These are phyloP conservation scores for Stichopus horrens DNA, from an alignment of 53 echinoderm and acorn worm species.

Conservation along the genomic window DNA sequence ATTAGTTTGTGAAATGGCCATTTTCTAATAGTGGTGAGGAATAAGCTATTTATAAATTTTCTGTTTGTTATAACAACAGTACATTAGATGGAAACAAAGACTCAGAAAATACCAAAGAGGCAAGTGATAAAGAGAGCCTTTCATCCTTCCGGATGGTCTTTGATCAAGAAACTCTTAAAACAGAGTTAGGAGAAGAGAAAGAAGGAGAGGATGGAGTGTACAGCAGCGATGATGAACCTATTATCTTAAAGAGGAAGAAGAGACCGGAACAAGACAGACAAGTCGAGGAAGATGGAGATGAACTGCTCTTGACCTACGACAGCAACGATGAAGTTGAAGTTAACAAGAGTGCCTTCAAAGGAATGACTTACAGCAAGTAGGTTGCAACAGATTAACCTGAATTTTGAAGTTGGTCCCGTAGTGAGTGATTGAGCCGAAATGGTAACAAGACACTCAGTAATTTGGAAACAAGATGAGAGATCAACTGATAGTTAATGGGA, in stretches of 20 bases:
- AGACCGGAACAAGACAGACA: slow-evolving; percentile 19
- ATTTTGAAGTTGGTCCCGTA: no score
- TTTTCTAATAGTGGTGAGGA: no score
- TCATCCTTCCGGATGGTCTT: slow-evolving; percentile 16
- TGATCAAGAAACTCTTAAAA: slow-evolving; percentile 32
- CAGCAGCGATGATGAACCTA: slow-evolving; percentile 54
- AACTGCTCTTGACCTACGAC: slow-evolving; percentile 52
- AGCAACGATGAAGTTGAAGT: slow-evolving; percentile 67
- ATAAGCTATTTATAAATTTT: no score
- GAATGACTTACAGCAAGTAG: slow-evolving; percentile 58
- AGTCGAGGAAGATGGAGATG: slow-evolving; percentile 46
- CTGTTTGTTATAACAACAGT: no score
- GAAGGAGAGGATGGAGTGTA: slow-evolving; percentile 51
- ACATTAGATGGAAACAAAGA: not conserved
- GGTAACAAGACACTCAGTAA: no score
- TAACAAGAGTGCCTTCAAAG: slow-evolving; percentile 47
- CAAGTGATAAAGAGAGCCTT: slow-evolving; percentile 12
- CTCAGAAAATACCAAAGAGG: not conserved
- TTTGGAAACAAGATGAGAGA: no score
- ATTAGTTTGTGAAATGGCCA: not conserved
- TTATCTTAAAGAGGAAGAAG: slow-evolving; percentile 50
- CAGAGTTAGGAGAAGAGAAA: slow-evolving; percentile 52
- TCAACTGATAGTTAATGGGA: no score
- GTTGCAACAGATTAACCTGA: not conserved
- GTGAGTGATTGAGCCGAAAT: no score